Percentiles rank a stretch among this genome's conserved stretches.
phyloP scores from a whole-genome alignment of 2,888 invertebrate species.

The Lithophane socia region DNA sequence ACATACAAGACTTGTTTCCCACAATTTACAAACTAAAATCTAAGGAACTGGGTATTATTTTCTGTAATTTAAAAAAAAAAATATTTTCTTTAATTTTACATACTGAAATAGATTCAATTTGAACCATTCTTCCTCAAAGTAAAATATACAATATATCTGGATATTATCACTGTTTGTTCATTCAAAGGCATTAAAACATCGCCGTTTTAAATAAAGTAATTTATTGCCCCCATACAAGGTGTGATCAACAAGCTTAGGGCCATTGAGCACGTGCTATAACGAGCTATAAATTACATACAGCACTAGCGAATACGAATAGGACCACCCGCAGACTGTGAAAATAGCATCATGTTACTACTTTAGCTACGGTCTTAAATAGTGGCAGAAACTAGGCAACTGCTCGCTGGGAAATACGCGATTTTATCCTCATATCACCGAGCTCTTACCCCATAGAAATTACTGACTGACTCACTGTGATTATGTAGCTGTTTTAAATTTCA shows the following conservation, averaged over 20 bases:
- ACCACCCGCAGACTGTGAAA: conserved; percentile 63
- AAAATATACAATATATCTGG: background rate
- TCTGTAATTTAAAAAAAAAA: no score
- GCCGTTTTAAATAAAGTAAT: conserved; percentile 44
- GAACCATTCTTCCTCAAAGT: background rate
- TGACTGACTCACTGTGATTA: conserved; percentile 28
- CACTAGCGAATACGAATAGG: conserved; percentile 60
- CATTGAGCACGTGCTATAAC: conserved; percentile 54
- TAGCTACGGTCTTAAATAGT: background rate
- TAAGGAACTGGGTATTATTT: background rate
- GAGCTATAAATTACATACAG: conserved; percentile 61
- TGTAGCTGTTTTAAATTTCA: conserved; percentile 24
- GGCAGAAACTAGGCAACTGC: conserved; percentile 35
- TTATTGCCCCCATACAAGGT: conserved; percentile 42
- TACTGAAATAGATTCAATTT: background rate
- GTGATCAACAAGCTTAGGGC: conserved; percentile 40
- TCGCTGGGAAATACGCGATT: conserved; percentile 55
- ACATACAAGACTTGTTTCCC: background rate
- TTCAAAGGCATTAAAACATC: conserved; percentile 7
- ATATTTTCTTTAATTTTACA: conserved; percentile 7
- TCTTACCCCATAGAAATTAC: conserved; percentile 3
- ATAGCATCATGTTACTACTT: conserved; percentile 35
- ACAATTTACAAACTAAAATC: background rate
- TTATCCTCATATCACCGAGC: conserved; percentile 53
- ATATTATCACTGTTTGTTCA: conserved; percentile 9